These are phyloP conservation scores for Hecatera dysodea DNA, from an alignment of 2,888 invertebrate genomes.

Conservation along the genomic window DNA sequence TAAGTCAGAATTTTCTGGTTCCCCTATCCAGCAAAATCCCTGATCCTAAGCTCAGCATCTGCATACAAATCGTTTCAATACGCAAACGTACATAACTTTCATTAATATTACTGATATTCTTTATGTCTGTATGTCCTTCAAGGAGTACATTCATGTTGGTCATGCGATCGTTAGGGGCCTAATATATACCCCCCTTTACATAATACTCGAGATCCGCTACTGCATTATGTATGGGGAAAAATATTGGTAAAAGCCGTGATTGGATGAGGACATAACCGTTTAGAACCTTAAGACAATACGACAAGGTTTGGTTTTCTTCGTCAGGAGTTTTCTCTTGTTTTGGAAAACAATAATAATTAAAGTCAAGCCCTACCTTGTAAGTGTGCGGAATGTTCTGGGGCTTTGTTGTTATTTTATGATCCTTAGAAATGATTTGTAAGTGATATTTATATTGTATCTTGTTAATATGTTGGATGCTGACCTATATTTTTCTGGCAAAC, in stretches of 20 bases:
- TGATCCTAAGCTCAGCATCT: neutral
- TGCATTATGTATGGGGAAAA: constrained; percentile 68
- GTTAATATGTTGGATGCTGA: neutral
- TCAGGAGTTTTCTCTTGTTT: constrained; percentile 15
- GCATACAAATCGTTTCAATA: constrained; percentile 37
- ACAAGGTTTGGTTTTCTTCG: constrained; percentile 39
- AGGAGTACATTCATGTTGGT: constrained; percentile 59
- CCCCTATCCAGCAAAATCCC: neutral
- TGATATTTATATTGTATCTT: constrained; percentile 4
- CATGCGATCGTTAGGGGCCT: constrained; percentile 56
- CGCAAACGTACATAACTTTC: constrained; percentile 37
- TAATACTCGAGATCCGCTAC: constrained; percentile 60
- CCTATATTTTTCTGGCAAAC: constrained; percentile 5
- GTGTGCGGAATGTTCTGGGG: constrained; percentile 22
- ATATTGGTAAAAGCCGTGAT: constrained; percentile 62
- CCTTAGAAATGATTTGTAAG: constrained; percentile 11
- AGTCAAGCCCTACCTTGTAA: constrained; percentile 26
- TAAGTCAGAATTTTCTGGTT: neutral
- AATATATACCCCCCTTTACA: constrained; percentile 66
- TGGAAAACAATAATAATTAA: constrained; percentile 53
- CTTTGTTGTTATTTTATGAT: constrained; percentile 29
- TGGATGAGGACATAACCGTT: constrained; percentile 25
- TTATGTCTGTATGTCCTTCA: constrained; percentile 51
- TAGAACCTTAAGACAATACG: constrained; percentile 8
- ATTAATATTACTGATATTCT: constrained; percentile 46